phyloP scores from a whole-genome alignment of 2,113 vertebrate species.

The Dicerorhinus sumatrensis region DNA sequence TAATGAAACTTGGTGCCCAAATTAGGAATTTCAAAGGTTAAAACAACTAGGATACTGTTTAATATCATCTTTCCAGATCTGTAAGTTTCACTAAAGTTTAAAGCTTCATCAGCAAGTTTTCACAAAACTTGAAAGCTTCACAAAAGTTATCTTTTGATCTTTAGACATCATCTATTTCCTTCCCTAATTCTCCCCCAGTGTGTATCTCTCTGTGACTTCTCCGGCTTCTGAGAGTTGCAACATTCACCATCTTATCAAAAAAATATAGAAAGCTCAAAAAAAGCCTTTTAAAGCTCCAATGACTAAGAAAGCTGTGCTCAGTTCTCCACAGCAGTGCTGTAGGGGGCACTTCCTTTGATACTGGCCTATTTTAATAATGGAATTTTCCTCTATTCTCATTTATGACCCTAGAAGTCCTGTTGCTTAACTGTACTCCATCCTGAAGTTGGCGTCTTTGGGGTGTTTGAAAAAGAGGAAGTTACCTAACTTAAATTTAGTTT shows the following conservation, averaged over 20 bases:
- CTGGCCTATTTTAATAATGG: background rate
- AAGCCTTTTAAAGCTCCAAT: background rate
- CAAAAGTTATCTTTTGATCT: background rate
- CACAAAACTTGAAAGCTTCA: background rate
- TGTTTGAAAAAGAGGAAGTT: background rate
- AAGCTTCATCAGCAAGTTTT: background rate
- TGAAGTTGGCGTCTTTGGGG: background rate
- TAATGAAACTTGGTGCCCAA: background rate
- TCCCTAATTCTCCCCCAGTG: background rate
- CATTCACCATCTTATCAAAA: background rate
- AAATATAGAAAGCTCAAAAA: background rate
- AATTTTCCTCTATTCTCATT: background rate
- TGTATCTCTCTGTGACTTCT: background rate
- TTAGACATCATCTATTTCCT: background rate
- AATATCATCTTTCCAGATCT: background rate
- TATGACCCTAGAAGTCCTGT: background rate
- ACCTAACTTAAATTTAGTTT: conserved; percentile 27
- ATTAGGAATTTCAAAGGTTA: background rate
- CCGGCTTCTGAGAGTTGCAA: background rate
- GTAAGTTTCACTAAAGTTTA: background rate
- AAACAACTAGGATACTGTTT: background rate
- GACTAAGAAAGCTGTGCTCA: background rate
- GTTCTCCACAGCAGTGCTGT: background rate
- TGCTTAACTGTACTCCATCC: background rate
- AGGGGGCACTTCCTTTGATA: background rate